A percentile compares a stretch with the other conserved stretches of the same genome.
Evolutionary conservation across 2,113 vertebrate species (phyloP).

Genomic region (Paraplagusia blochii): DNA sequence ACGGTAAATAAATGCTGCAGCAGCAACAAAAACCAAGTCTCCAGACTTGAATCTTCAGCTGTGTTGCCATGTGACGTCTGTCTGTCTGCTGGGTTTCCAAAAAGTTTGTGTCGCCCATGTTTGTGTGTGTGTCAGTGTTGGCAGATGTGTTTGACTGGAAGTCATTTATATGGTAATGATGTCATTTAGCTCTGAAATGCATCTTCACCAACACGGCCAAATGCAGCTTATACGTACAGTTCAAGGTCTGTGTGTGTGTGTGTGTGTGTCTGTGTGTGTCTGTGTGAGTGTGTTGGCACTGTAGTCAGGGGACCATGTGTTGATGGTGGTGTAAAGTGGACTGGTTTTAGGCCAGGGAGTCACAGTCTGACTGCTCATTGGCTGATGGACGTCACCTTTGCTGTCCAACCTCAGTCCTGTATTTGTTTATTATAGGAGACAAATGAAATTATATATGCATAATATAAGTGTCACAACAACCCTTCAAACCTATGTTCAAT

Average conservation of each 20-base stretch:
- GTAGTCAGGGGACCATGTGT: constrained; percentile 7
- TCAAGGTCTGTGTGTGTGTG: constrained; percentile 29
- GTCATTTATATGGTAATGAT: constrained; percentile 85
- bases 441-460: no score
- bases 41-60: no score
- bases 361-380: constrained; percentile 35
- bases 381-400: constrained; percentile 7
- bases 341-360: constrained; percentile 31
- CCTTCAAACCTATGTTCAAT: no score
- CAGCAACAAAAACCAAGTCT: no score
- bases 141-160: constrained; percentile 78
- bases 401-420: constrained; percentile 1
- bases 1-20: no score
- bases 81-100: no score
- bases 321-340: constrained; percentile 44
- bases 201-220: constrained; percentile 73
- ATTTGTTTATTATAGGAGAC: no score
- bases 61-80: no score
- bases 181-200: constrained; percentile 80
- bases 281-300: background rate
- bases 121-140: constrained; percentile 65
- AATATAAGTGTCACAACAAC: no score
- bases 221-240: constrained; percentile 68
- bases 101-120: constrained; percentile 31
- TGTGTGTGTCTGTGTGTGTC: constrained; percentile 9